Evolutionary conservation across 2,888 invertebrate species (phyloP), one percentile per base, ranked within the genome.

Genomic region (Spicauda simplicius): DNA sequence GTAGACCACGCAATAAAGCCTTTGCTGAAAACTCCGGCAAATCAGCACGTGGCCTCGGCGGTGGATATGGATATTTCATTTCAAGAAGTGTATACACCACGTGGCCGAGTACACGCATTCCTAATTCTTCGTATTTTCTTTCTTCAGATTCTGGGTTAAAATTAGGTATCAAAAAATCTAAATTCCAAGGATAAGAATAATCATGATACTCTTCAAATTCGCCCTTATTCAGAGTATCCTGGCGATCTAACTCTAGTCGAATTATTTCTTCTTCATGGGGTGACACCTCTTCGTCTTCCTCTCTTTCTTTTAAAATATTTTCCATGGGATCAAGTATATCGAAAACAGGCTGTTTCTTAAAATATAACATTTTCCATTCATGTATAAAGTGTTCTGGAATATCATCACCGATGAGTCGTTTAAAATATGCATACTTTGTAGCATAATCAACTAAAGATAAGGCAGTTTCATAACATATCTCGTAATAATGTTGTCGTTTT

Each of bases 131-230:
- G 73, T 84, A 84, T 75, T 86, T 90, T 70, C 84, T 83, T 71
- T 94, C 91, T 70, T 90, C 89, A 12, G 85, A 86, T 64, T 91
- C 87, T 0, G 86, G 77, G 55, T 90, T 85, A 73, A 86, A 87
- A 71, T 91, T 87, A 5, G 90, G 88, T 63, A 91, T 77, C 50
- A 94, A 83, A 55, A 86, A 80, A 64, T 93, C 85, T 63, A 94
- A 79, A 59, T 78, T 80, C 95, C 95, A 96, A 0, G 94, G 94
- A 70, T 91, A 84, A 12, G 82, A 80, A 69, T 92, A 90, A 69
- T 91, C 81, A 61, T 93, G 87, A 80, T 96, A 96, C 72, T 94
- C 93, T 30, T 88, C 79, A 72, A 96, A 94, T 74, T 95, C 95
- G 48, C 81, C 81, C 56, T 94, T 89, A 80, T 95, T 94, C 55